phyloP scores from a whole-genome alignment of 2,113 vertebrate species.

The Oryctolagus cuniculus region mOryCun1.1 NC_091441.1:31853501-31854000 shows the following conservation, averaged over 20 bases:
- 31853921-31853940: conserved; percentile 78
- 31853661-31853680: not conserved
- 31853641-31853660: conserved; percentile 21
- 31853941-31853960: conserved; percentile 80
- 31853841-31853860: not conserved
- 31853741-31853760: not conserved
- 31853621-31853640: not conserved
- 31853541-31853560: not conserved
- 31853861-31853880: conserved; percentile 71
- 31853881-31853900: conserved; percentile 52
- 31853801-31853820: not conserved
- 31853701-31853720: conserved; percentile 29
- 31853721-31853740: not conserved
- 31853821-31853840: conserved; percentile 57
- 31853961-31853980: conserved; percentile 86
- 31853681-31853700: not conserved
- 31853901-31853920: conserved; percentile 42
- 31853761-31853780: not conserved
- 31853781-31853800: not conserved
- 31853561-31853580: not conserved
- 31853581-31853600: not conserved
- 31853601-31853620: not conserved
- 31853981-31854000: conserved; percentile 53
- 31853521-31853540: not conserved
- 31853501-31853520: not conserved